Base-by-base conservation (phyloP, 2,113 vertebrate genomes). In the Stigmatopora nigra region DNA sequence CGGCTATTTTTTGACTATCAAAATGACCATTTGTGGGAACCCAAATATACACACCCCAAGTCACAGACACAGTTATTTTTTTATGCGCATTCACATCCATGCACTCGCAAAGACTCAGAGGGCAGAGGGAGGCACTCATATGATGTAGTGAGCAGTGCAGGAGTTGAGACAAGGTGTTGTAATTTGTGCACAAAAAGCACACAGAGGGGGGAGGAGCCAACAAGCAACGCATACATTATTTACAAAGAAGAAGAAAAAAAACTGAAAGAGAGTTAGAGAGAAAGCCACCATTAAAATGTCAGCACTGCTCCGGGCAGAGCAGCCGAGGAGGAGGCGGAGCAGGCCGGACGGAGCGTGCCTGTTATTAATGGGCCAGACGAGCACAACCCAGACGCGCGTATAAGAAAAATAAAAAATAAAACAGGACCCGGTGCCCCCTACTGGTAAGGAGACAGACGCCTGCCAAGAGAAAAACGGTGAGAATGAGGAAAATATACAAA, bases 361-460 rank as follows among this genome's bases (percentile, higher is more conserved):
- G 81, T 87, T 89, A 87, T 86, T 88, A 87, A 86, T 85, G 84
- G 82, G 82, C 76, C 74, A 70, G 81, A 76, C 78, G 77, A 77
- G 86, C 83, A 80, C 82, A 78, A 77, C 77, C 79, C 62, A 68
- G 36, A 35, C 17, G 4, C 11, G 36, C 35, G 3, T 41, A 8
- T 38, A 38, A 38, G 8, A 41, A 41, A 41, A 41, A 41, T 41
- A 41, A 3, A 41, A 41, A 41, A 41, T 7, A 41, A 61, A 19
- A 38, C 38, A n/a, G 59, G 38, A 38, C 16, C 57, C 53, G 53
- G 53, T 22, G 53, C 53, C 53, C 53, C 53, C 53, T 56, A 56
- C 22, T 56, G 53, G 53, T 15, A 31, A 11, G 7, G 31, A 56
- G 19, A 22, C 9, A 56, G 19, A 22, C 9, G 51, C 10, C n/a